These are phyloP conservation scores for Cydia pomonella DNA, from an alignment of 1,140 invertebrate genomes.

Conservation along the genomic window DNA sequence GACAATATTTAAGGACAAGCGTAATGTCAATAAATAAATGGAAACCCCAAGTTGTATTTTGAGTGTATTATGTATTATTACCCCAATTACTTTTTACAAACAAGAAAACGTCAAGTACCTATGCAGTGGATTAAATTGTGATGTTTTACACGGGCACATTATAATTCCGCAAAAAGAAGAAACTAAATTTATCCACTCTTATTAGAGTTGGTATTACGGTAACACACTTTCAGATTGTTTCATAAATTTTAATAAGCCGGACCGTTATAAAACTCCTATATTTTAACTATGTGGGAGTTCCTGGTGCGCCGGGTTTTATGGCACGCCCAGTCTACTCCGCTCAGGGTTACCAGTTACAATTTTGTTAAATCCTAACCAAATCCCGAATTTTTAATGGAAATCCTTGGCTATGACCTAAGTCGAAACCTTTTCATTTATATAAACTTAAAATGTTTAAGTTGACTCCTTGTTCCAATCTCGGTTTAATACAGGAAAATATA, in stretches of 20 bases:
- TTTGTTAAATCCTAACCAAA: neutral
- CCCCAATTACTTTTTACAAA: neutral
- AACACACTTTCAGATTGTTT: constrained; percentile 33
- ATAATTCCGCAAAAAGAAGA: constrained; percentile 27
- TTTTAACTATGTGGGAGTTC: constrained; percentile 33
- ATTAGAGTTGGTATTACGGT: constrained; percentile 32
- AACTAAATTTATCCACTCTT: constrained; percentile 32
- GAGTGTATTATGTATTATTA: neutral
- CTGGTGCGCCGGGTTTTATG: constrained; percentile 28
- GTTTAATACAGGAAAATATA: no score
- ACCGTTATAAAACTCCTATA: constrained; percentile 32
- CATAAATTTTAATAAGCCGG: constrained; percentile 33
- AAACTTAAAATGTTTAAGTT: no score
- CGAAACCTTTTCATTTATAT: neutral
- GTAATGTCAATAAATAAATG: no score
- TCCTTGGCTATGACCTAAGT: neutral
- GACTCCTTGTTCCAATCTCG: no score
- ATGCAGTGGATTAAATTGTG: constrained; percentile 2
- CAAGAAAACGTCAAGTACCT: neutral
- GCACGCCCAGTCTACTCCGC: constrained; percentile 18
- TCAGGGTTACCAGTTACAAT: neutral
- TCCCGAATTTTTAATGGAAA: neutral
- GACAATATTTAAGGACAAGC: no score
- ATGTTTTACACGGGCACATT: constrained; percentile 19
- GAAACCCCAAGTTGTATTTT: neutral